A percentile compares a stretch with the other conserved stretches of the same genome.
Conservation (phyloP, 2,113 vertebrate genomes). For the Pica pica region DNA sequence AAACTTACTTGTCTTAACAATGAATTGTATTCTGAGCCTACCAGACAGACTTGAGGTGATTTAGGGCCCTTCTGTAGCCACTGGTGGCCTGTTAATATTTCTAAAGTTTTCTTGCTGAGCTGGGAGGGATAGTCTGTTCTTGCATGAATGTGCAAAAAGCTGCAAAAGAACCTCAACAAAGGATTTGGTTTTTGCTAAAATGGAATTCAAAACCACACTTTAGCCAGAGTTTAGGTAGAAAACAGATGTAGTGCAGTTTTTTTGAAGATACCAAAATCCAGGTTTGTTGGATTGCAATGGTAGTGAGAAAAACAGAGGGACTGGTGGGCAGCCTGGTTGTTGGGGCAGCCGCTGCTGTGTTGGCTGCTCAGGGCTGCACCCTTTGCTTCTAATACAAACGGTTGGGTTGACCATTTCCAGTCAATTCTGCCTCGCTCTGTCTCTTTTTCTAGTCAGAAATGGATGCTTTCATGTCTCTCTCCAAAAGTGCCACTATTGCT, state of each 20-base stretch:
- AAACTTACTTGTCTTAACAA: not conserved
- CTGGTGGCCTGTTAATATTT: not conserved
- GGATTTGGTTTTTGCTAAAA: not conserved
- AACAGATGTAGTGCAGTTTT: not conserved
- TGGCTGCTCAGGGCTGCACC: not conserved
- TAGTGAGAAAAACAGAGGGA: not conserved
- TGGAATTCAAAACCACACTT: not conserved
- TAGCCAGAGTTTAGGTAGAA: not conserved
- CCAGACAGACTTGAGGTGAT: not conserved
- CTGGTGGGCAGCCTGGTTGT: not conserved
- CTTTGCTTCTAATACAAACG: not conserved
- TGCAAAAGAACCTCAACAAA: not conserved
- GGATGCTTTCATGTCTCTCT: not conserved
- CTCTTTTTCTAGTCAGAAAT: not conserved
- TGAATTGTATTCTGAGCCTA: not conserved
- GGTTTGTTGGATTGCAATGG: rapidly evolving
- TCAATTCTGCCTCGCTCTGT: not conserved
- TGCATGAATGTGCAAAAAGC: not conserved
- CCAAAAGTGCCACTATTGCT: not conserved
- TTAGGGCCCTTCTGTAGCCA: not conserved
- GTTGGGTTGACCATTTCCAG: not conserved
- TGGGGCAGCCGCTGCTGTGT: not conserved
- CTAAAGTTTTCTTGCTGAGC: not conserved
- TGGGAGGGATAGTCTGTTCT: not conserved
- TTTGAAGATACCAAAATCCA: not conserved